These are phyloP conservation scores for Tortricodes alternella DNA, from an alignment of 2,888 invertebrate genomes.

Conservation along the genomic window DNA sequence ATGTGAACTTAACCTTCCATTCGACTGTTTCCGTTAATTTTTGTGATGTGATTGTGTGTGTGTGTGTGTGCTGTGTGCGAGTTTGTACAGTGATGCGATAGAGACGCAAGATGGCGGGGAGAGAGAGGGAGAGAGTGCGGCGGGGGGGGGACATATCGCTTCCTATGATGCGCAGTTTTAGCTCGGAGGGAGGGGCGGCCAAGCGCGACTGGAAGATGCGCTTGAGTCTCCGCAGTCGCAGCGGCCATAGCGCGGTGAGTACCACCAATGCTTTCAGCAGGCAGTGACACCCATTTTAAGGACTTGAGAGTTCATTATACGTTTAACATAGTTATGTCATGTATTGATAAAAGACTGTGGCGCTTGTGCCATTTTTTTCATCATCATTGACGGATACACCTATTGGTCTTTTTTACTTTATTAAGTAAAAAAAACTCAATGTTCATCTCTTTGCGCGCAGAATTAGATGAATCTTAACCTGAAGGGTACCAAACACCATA, in stretches of 20 bases:
- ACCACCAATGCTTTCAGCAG: constrained; percentile 5
- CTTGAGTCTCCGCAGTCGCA: constrained; percentile 87
- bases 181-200: constrained; percentile 83
- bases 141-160: constrained; percentile 54
- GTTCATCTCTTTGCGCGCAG: no score
- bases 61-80: constrained; percentile 31
- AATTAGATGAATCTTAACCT: no score
- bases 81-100: constrained; percentile 44
- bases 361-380: no score
- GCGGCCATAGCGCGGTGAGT: constrained; percentile 83
- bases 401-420: no score
- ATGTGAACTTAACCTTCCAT: not conserved
- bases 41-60: constrained; percentile 29
- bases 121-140: constrained; percentile 34
- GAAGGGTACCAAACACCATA: no score
- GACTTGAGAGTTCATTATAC: no score
- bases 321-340: no score
- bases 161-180: constrained; percentile 85
- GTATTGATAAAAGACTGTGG: no score
- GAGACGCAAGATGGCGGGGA: constrained; percentile 45
- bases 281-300: not conserved
- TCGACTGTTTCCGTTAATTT: not conserved
- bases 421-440: no score
- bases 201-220: constrained; percentile 88
- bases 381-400: no score